Conservation (phyloP, 2,888 invertebrate species). For the Sussaba pulchella region DNA sequence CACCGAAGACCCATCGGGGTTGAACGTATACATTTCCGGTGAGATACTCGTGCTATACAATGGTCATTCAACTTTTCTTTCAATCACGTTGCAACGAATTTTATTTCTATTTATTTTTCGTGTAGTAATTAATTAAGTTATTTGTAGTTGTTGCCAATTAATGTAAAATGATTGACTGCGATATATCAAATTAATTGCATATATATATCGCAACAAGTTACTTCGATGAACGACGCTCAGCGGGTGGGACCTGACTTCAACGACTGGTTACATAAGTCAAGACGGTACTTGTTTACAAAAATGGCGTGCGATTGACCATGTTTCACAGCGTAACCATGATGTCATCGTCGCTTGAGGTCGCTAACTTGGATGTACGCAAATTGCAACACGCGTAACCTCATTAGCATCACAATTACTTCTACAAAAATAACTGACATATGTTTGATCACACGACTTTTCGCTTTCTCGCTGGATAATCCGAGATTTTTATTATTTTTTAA, state of each 20-base stretch:
- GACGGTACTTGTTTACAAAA: conserved; percentile 35
- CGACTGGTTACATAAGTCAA: conserved; percentile 54
- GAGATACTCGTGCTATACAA: not conserved
- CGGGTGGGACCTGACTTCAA: conserved; percentile 22
- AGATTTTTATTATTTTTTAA: conserved; percentile 1
- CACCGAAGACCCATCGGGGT: conserved; percentile 10
- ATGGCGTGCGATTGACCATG: conserved; percentile 51
- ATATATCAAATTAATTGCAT: no score
- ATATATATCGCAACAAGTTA: no score
- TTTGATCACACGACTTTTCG: not conserved
- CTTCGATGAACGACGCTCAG: not conserved
- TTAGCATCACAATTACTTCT: conserved; percentile 72
- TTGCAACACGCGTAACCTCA: conserved; percentile 71
- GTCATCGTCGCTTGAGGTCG: conserved; percentile 70
- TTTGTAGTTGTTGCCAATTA: no score
- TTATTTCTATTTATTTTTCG: no score
- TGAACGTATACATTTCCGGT: not conserved
- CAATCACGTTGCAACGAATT: no score
- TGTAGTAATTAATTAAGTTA: no score
- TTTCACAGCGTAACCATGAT: conserved; percentile 66
- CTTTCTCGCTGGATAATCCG: not conserved
- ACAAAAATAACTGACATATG: conserved; percentile 34
- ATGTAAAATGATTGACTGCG: no score
- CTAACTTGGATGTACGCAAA: conserved; percentile 66
- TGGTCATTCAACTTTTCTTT: no score